Conservation (phyloP, 2,113 vertebrate genomes). For the Apus apus region DNA sequence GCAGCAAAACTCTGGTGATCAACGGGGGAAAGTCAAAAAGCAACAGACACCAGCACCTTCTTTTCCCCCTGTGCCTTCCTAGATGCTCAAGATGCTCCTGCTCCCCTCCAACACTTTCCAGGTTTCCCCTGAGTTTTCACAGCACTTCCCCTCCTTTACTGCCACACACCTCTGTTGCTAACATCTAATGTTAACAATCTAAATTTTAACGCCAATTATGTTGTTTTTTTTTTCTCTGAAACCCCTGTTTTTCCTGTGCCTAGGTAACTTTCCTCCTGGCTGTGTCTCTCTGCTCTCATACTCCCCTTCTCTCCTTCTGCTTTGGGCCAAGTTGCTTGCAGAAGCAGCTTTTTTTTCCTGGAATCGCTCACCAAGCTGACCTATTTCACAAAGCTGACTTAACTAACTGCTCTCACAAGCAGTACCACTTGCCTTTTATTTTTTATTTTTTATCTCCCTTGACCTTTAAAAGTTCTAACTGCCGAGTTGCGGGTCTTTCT, state of each 20-base stretch:
- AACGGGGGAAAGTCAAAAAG: not conserved
- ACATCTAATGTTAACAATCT: not conserved
- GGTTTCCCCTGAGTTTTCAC: not conserved
- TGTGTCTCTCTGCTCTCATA: not conserved
- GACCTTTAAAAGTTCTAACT: slow-evolving; percentile 3
- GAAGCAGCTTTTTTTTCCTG: not conserved
- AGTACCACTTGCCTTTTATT: not conserved
- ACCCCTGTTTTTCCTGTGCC: not conserved
- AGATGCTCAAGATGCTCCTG: not conserved
- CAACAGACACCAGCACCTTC: not conserved
- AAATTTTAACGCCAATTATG: not conserved
- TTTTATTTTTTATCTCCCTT: not conserved
- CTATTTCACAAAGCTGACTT: not conserved
- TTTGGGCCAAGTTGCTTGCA: not conserved
- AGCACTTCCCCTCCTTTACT: not conserved
- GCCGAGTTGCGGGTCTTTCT: not conserved
- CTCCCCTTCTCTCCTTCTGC: not conserved
- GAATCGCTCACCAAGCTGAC: not conserved
- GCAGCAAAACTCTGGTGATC: not conserved
- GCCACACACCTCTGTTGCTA: not conserved
- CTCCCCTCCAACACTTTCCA: not conserved
- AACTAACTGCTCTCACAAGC: not conserved
- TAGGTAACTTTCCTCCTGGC: not conserved
- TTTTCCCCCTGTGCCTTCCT: not conserved
- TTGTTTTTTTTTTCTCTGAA: not conserved